Evolutionary conservation across 2,888 invertebrate species (phyloP).

Genomic region (Andrena bicolor): DNA sequence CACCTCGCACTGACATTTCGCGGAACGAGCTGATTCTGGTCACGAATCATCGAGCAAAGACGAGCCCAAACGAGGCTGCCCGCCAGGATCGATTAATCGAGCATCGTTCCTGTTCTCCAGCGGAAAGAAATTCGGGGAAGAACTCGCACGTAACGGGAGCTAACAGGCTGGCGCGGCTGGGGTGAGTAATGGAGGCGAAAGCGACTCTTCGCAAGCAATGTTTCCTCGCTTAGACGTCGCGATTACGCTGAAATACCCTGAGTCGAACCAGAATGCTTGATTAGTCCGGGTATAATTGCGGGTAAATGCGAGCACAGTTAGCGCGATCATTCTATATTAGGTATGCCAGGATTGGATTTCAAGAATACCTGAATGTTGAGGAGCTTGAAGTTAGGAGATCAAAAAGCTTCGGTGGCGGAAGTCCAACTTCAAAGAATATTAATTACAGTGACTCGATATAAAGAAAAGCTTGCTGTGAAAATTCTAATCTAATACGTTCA

Average conservation of each 20-base stretch:
- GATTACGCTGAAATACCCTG: constrained; percentile 7
- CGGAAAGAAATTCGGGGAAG: constrained; percentile 31
- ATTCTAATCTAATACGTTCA: too few species aligned
- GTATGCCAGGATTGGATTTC: background rate
- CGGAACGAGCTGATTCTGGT: constrained; percentile 27
- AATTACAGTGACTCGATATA: too few species aligned
- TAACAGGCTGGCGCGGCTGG: constrained; percentile 11
- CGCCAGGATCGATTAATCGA: constrained; percentile 43
- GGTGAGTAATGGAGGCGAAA: constrained; percentile 41
- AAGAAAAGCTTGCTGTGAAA: too few species aligned
- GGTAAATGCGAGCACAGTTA: background rate
- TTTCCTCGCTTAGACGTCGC: constrained; percentile 16
- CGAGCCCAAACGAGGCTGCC: constrained; percentile 29
- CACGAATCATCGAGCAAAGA: constrained; percentile 34
- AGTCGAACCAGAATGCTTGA: background rate
- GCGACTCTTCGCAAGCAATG: constrained; percentile 11
- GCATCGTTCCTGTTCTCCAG: constrained; percentile 26
- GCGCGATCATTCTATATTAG: background rate
- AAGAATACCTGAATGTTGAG: background rate
- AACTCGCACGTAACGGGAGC: constrained; percentile 12
- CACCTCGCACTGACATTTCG: constrained; percentile 10
- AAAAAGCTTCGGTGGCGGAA: background rate
- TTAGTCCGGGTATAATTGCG: background rate
- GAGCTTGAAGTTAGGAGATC: background rate
- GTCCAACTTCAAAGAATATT: background rate